phyloP scores from a whole-genome alignment of 2,797 vertebrate species.

The Cheirogaleus major region DNA sequence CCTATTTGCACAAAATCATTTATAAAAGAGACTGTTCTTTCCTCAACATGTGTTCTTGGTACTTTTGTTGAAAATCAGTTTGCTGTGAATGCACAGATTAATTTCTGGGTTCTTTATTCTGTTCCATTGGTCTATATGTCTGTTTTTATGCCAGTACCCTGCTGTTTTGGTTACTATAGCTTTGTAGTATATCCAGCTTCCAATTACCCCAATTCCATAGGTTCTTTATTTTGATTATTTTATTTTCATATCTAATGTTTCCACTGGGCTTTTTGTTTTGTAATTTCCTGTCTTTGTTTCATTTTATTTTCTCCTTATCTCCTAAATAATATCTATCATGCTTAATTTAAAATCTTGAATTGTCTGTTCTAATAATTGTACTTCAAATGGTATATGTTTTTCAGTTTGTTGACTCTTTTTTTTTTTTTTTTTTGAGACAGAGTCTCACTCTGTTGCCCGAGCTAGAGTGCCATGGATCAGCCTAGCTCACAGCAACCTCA shows the following conservation, averaged over 20 bases:
- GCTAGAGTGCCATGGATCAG: too few relatives aligned
- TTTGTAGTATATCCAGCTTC: neutral
- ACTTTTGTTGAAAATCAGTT: neutral
- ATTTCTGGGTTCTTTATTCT: neutral
- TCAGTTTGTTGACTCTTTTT: neutral
- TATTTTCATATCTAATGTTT: neutral
- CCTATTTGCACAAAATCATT: neutral
- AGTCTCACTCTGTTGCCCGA: too few relatives aligned
- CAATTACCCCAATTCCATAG: neutral
- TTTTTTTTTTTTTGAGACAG: too few relatives aligned
- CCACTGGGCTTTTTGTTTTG: neutral
- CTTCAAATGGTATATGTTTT: neutral
- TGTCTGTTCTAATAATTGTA: neutral
- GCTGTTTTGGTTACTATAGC: neutral
- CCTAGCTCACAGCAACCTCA: too few relatives aligned
- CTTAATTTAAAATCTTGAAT: conserved; percentile 15
- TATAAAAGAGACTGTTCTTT: neutral
- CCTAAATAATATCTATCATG: neutral
- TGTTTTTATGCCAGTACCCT: neutral
- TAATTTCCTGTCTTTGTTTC: neutral
- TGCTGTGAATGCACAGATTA: neutral
- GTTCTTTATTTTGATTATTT: neutral
- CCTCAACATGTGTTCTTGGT: neutral
- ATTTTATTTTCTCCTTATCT: neutral
- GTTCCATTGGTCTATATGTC: neutral